Evolutionary conservation across 2,888 invertebrate genomes (phyloP), one percentile per base, ranked within the genome.

Genomic region (Cinara cedri): DNA sequence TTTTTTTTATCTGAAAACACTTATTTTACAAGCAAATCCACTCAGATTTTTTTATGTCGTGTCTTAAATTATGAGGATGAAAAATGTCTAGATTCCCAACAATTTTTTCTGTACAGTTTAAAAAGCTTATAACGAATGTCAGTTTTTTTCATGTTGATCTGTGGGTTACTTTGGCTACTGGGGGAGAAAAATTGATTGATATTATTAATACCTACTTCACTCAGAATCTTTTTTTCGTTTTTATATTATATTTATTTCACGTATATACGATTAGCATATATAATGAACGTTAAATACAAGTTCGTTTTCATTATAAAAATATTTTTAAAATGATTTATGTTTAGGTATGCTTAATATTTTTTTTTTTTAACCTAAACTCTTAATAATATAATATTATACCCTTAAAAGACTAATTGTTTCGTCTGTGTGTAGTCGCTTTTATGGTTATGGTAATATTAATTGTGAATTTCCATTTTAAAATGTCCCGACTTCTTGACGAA

Each of bases 291-390:
- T 34, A 3, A 34, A 16, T 3, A 19, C 6, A 16, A n/a, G n/a
- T 19, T 54, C 19, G 1, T 19, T 55, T 21, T 3, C 13, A 11
- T 21, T 55, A 19, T 60, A 46, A 57, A 4, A 16, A 19, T 19
- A 44, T 34, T 75, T 76, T n/a, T 19, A 66, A 51, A 60, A 46
- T 70, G 26, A 70, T 57, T 70, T 78, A 60, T 78, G 46, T 14
- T 10, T n/a, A n/a, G n/a, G n/a, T n/a, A 13, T 8, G 19, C 34
- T 34, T 57, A 26, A 54, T 65, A 54, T 65, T 34, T 63, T 42
- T 51, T n/a, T n/a, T 34, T 34, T 34, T 51, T 10, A 63, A 65
- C 51, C 51, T n/a, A 11, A 9, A 74, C 42, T 13, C n/a, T 65
- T 44, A 63, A 65, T 63, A 75, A 75, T 44, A 11, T 34, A 34